A percentile compares a stretch with the other conserved stretches of the same genome.
These are phyloP conservation scores for Leptopilina clavipes DNA, from an alignment of 1,140 invertebrate species.

Conservation along the genomic window DNA sequence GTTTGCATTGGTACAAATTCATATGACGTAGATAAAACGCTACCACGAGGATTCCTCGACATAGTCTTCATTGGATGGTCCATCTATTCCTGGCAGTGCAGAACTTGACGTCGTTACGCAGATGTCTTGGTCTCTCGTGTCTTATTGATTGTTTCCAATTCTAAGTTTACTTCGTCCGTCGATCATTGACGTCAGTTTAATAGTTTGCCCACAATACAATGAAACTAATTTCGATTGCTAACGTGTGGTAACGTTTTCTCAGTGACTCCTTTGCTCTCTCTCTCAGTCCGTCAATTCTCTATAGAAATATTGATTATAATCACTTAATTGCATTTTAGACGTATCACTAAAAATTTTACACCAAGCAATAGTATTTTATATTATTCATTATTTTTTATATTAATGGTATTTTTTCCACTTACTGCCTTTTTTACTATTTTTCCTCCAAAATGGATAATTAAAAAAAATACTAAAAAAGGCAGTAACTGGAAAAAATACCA, in stretches of 20 bases:
- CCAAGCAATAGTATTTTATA: no score
- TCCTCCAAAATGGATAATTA: no score
- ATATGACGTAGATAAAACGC: constrained; percentile 9
- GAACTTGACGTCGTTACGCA: constrained; percentile 64
- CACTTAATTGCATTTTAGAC: no score
- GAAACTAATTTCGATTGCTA: neutral
- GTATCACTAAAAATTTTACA: no score
- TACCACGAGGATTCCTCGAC: constrained; percentile 61
- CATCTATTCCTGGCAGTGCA: constrained; percentile 73
- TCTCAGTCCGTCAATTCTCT: no score
- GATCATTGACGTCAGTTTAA: constrained; percentile 37
- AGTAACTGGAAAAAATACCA: no score
- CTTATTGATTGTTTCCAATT: constrained; percentile 42
- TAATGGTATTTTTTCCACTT: no score
- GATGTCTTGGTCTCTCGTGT: constrained; percentile 55
- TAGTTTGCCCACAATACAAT: neutral
- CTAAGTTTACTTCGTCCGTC: neutral
- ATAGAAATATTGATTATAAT: no score
- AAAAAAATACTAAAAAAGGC: no score
- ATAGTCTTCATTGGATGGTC: constrained; percentile 59
- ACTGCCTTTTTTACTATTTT: no score
- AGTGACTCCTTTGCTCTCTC: no score
- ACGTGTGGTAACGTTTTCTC: neutral
- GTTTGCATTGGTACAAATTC: constrained; percentile 22
- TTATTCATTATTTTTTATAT: no score